Conservation (phyloP, 2,888 invertebrate species). For the Bugula neritina region DNA sequence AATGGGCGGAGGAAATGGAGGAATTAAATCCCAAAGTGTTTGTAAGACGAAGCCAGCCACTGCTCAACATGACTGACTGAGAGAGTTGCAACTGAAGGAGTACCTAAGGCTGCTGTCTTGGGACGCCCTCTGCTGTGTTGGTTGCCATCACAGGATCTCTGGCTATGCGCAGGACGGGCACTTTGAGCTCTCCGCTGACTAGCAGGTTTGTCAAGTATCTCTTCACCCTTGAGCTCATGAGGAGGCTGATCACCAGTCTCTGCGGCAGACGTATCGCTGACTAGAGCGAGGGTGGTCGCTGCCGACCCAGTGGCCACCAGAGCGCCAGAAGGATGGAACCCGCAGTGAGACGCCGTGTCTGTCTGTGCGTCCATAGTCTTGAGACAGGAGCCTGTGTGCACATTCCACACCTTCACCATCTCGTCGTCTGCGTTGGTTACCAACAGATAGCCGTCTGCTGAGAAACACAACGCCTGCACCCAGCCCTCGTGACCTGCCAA, state of each 20-base stretch:
- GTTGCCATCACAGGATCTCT: neutral
- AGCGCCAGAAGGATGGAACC: constrained; percentile 45
- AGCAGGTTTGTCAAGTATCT: neutral
- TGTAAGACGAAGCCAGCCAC: neutral
- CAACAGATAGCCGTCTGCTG: constrained; percentile 43
- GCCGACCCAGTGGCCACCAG: constrained; percentile 40
- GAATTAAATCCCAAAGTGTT: too few relatives aligned
- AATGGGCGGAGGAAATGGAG: too few relatives aligned
- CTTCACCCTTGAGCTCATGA: constrained; percentile 3
- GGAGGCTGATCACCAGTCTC: neutral
- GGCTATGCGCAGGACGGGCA: neutral
- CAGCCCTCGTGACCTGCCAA: constrained; percentile 44
- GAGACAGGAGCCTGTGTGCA: constrained; percentile 43
- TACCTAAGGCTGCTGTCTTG: neutral
- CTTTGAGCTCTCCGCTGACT: neutral
- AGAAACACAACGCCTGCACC: constrained; percentile 49
- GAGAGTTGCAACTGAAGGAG: neutral
- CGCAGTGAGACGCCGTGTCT: constrained; percentile 46
- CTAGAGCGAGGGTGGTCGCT: neutral
- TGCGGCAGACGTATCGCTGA: neutral
- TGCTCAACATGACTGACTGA: neutral
- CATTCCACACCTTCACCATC: constrained; percentile 48
- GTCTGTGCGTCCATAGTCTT: constrained; percentile 45
- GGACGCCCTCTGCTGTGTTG: neutral
- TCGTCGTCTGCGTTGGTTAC: constrained; percentile 50